These are phyloP conservation scores for Drosophila testacea DNA, from an alignment of 2,888 invertebrate genomes.

Conservation along the genomic window DNA sequence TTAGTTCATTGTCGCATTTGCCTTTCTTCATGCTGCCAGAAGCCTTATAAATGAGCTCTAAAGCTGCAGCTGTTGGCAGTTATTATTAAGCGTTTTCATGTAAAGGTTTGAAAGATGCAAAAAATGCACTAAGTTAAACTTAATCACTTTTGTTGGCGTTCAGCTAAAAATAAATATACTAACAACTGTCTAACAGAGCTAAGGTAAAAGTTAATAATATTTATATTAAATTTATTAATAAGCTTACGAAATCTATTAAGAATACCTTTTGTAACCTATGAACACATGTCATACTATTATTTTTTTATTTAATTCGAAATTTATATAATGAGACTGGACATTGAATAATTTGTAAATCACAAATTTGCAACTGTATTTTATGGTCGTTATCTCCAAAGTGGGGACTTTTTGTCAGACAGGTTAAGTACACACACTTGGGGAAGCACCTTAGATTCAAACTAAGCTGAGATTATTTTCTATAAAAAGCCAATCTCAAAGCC, in stretches of 20 bases:
- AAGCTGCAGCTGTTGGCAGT: conserved; percentile 18
- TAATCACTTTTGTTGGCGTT: neutral
- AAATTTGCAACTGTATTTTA: neutral
- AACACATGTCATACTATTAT: too few relatives aligned
- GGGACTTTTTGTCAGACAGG: neutral
- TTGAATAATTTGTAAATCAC: neutral
- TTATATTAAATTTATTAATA: too few relatives aligned
- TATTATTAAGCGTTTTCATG: conserved; percentile 5
- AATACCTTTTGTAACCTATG: too few relatives aligned
- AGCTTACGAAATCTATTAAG: too few relatives aligned
- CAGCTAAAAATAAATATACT: neutral
- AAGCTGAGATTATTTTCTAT: neutral
- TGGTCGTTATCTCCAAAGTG: neutral
- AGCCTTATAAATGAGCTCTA: conserved; percentile 43
- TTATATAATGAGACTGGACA: too few relatives aligned
- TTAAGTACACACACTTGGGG: neutral
- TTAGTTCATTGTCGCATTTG: conserved; percentile 63
- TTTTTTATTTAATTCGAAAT: too few relatives aligned
- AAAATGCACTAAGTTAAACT: neutral
- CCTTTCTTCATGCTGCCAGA: conserved; percentile 15
- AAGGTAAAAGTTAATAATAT: too few relatives aligned
- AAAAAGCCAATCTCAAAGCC: neutral
- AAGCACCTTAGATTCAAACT: neutral
- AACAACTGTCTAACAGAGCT: neutral
- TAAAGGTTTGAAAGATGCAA: neutral